A percentile compares a stretch with the other conserved stretches of the same genome.
Evolutionary conservation across 2,797 vertebrate species (phyloP).

Genomic region (Sebastes wilsoni): DNA sequence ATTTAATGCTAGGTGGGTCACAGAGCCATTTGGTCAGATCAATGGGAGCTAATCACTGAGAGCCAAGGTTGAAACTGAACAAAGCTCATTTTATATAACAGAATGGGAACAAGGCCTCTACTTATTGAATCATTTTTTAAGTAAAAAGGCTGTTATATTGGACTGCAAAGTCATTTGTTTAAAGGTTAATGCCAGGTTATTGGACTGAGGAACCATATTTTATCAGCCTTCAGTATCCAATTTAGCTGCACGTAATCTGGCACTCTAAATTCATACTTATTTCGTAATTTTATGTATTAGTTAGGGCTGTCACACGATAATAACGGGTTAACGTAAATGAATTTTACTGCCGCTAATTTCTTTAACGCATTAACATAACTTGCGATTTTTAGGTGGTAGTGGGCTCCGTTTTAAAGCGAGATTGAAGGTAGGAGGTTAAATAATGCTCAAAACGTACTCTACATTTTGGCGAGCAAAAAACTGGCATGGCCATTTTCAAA

Average conservation of each 20-base stretch:
- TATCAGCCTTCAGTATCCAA: neutral
- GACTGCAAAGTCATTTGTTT: neutral
- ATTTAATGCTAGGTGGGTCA: constrained; percentile 43
- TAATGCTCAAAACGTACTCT: no score
- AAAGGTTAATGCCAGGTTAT: neutral
- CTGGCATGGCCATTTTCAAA: no score
- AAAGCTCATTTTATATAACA: constrained; percentile 21
- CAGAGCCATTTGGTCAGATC: constrained; percentile 62
- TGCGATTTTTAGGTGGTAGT: no score
- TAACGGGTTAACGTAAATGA: no score
- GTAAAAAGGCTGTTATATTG: neutral
- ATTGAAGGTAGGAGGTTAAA: no score
- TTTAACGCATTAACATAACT: no score
- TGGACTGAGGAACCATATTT: neutral
- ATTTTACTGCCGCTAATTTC: no score
- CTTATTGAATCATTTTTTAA: neutral
- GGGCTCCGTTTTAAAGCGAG: no score
- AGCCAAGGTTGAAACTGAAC: constrained; percentile 12
- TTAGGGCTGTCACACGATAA: no score
- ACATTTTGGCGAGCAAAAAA: no score
- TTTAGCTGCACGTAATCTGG: neutral
- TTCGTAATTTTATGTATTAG: neutral
- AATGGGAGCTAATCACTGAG: constrained; percentile 48
- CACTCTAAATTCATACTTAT: neutral
- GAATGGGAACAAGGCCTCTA: constrained; percentile 1